Conservation (phyloP, 2,113 vertebrate genomes). For the Chunga burmeisteri region DNA sequence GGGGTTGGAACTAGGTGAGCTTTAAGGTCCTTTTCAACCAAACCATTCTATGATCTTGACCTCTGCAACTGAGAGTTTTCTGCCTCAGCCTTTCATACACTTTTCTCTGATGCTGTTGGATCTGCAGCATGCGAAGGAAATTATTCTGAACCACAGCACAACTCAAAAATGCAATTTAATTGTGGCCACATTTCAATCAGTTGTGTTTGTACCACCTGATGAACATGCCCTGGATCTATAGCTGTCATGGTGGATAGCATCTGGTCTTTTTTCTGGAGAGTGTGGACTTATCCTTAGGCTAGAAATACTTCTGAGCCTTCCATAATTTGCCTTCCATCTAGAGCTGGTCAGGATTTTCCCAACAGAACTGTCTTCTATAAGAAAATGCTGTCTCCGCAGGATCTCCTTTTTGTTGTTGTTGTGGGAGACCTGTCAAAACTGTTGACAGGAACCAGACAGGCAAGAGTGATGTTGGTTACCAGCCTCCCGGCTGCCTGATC, state of each 20-base stretch:
- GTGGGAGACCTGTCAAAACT: background rate
- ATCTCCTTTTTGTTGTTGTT: background rate
- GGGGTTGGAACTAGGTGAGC: no score
- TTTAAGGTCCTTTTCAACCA: no score
- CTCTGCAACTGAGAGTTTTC: background rate
- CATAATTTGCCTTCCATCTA: background rate
- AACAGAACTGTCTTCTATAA: background rate
- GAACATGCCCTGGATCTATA: background rate
- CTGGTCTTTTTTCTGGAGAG: background rate
- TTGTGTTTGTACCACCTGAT: background rate
- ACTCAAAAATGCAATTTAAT: background rate
- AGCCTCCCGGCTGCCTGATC: background rate
- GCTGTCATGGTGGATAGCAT: background rate
- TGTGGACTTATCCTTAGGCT: background rate
- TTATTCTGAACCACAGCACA: background rate
- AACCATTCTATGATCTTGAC: background rate
- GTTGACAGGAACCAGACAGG: background rate
- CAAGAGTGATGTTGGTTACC: background rate
- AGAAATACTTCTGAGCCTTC: background rate
- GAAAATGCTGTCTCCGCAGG: background rate
- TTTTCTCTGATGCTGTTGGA: background rate
- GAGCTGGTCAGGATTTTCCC: background rate
- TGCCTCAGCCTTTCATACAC: background rate
- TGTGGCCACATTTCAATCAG: rapidly evolving
- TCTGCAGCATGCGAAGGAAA: background rate